Evolutionary conservation across 2,888 invertebrate genomes (phyloP).

Genomic region (Sisyra nigra): DNA sequence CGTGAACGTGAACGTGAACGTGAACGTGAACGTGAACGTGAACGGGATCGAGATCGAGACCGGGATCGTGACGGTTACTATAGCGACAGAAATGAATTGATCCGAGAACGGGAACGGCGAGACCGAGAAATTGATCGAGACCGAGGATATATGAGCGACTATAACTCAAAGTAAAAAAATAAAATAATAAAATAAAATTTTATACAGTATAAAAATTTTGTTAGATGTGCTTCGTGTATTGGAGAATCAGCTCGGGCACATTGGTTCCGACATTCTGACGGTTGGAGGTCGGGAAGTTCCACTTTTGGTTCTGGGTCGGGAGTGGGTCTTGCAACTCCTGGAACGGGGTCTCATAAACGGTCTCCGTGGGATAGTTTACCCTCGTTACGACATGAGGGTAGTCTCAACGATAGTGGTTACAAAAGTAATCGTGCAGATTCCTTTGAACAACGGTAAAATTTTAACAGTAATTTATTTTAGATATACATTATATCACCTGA

Average conservation of each 20-base stretch:
- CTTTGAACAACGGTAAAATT: constrained; percentile 65
- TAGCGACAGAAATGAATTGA: constrained; percentile 74
- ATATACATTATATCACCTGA: too few species aligned
- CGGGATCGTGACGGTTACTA: constrained; percentile 73
- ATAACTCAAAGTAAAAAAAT: constrained; percentile 36
- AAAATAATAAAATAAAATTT: neutral
- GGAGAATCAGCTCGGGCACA: constrained; percentile 80
- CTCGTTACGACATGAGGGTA: constrained; percentile 69
- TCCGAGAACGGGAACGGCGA: constrained; percentile 41
- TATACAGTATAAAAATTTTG: neutral
- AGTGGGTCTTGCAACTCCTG: constrained; percentile 28
- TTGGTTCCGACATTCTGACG: constrained; percentile 82
- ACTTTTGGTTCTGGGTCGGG: constrained; percentile 44
- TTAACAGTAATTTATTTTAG: neutral
- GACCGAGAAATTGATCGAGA: constrained; percentile 34
- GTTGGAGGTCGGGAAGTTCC: constrained; percentile 66
- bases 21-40: constrained; percentile 38
- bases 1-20: constrained; percentile 41
- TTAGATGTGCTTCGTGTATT: constrained; percentile 62
- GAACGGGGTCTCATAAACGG: constrained; percentile 44
- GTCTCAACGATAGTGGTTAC: constrained; percentile 75
- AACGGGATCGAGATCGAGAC: constrained; percentile 37
- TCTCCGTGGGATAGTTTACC: constrained; percentile 82
- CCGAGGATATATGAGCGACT: constrained; percentile 66
- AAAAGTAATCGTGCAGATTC: constrained; percentile 75